A percentile compares a stretch with the other conserved stretches of the same genome.
These are phyloP conservation scores for Drosophila teissieri DNA, from an alignment of 1,140 invertebrate genomes.

Conservation along the genomic window DNA sequence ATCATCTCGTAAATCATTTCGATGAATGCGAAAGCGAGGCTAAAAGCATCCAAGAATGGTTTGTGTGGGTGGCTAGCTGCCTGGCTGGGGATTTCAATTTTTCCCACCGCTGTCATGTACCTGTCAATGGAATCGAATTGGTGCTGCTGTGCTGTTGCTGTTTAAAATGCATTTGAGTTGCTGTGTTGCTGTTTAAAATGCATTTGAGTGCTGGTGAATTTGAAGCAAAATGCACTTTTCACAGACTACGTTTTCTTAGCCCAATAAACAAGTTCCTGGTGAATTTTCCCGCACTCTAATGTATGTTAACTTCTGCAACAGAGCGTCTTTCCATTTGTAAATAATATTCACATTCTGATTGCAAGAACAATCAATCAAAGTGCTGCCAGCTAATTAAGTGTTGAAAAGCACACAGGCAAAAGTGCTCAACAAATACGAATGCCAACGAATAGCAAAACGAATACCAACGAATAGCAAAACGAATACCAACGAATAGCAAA, in stretches of 20 bases:
- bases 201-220: constrained; percentile 29
- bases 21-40: constrained; percentile 24
- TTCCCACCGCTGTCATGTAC: constrained; percentile 9
- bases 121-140: constrained; percentile 31
- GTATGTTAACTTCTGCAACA: too few relatives aligned
- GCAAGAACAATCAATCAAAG: background rate
- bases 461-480: constrained; percentile 1
- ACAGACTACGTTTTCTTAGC: constrained; percentile 1
- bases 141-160: constrained; percentile 16
- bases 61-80: background rate
- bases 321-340: background rate
- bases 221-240: constrained; percentile 28
- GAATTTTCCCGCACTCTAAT: too few relatives aligned
- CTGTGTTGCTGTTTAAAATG: constrained; percentile 13
- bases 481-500: background rate
- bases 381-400: constrained; percentile 19
- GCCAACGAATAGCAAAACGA: too few relatives aligned
- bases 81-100: background rate
- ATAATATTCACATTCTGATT: background rate
- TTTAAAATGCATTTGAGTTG: constrained; percentile 21
- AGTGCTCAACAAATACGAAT: constrained; percentile 10
- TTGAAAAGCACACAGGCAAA: background rate
- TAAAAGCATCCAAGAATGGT: constrained; percentile 28
- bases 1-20: constrained; percentile 57
- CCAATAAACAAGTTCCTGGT: background rate